Conservation (phyloP, 2,888 invertebrate species). For the Cheilosia pagana region DNA sequence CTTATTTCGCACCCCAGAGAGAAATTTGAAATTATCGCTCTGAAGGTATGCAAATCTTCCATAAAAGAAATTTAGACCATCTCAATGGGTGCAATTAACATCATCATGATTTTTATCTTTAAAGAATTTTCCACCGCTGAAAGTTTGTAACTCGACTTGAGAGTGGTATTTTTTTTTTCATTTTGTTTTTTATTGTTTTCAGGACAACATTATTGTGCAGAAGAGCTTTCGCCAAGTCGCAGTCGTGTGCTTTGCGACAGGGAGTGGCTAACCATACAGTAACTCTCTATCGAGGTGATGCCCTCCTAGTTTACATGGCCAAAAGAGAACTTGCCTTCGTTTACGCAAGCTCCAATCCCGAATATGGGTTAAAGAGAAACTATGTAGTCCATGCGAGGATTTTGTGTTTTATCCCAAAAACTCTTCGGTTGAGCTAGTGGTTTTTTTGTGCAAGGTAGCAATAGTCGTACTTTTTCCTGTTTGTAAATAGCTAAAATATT, state of each 20-base stretch:
- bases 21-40: slow-evolving; percentile 20
- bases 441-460: slow-evolving; percentile 70
- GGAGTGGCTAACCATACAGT: slow-evolving; percentile 66
- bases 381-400: slow-evolving; percentile 58
- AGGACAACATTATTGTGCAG: slow-evolving; percentile 44
- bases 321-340: slow-evolving; percentile 48
- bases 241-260: slow-evolving; percentile 60
- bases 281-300: slow-evolving; percentile 41
- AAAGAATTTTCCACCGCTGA: slow-evolving; percentile 36
- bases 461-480: slow-evolving; percentile 67
- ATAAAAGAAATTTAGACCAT: slow-evolving; percentile 50
- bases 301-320: slow-evolving; percentile 3
- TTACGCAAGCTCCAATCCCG: slow-evolving; percentile 58
- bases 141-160: slow-evolving; percentile 40
- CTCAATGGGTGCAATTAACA: slow-evolving; percentile 44
- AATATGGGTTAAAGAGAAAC: slow-evolving; percentile 71
- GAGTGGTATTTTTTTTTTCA: slow-evolving; percentile 11
- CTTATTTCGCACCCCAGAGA: not conserved
- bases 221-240: slow-evolving; percentile 34
- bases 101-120: slow-evolving; percentile 47
- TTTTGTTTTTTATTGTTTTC: slow-evolving; percentile 13
- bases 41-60: slow-evolving; percentile 15
- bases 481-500: slow-evolving; percentile 60
- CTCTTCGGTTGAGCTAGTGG: slow-evolving; percentile 68
- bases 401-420: slow-evolving; percentile 53